These are phyloP conservation scores for Potamilus streckersoni DNA, from an alignment of 1,140 invertebrate species.

Conservation along the genomic window DNA sequence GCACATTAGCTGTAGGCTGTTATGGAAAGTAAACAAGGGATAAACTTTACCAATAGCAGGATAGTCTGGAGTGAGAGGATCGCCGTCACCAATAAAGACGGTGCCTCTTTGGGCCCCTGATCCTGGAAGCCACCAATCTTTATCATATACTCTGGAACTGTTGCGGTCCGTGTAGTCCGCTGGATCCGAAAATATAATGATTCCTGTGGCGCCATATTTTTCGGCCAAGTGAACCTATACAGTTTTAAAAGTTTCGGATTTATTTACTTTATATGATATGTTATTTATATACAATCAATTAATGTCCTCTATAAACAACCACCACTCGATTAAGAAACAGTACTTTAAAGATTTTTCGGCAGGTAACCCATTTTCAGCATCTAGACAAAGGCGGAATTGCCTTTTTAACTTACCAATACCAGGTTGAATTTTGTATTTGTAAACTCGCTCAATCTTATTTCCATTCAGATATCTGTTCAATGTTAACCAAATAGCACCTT, in stretches of 20 bases:
- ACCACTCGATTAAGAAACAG: no score
- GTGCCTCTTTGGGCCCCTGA: conserved; percentile 65
- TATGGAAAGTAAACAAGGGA: neutral
- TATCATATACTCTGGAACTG: conserved; percentile 64
- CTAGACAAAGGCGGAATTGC: no score
- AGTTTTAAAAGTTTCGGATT: neutral
- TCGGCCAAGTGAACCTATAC: conserved; percentile 60
- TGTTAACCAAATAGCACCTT: no score
- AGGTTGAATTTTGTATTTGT: no score
- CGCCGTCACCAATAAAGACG: conserved; percentile 63
- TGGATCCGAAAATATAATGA: conserved; percentile 71
- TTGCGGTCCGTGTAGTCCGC: conserved; percentile 62
- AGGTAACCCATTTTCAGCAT: no score
- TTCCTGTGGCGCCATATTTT: conserved; percentile 61
- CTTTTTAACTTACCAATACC: no score
- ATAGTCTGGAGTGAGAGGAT: conserved; percentile 67
- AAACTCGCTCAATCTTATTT: no score
- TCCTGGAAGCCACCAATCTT: conserved; percentile 69
- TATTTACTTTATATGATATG: neutral
- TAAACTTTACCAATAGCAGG: conserved; percentile 36
- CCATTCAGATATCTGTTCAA: no score
- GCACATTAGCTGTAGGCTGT: no score
- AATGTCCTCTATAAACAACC: no score
- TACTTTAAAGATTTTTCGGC: no score
- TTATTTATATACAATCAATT: no score